A percentile compares a stretch with the other conserved stretches of the same genome.
phyloP scores from a whole-genome alignment of 2,888 invertebrate genomes.

The Seladonia tumulorum region DNA sequence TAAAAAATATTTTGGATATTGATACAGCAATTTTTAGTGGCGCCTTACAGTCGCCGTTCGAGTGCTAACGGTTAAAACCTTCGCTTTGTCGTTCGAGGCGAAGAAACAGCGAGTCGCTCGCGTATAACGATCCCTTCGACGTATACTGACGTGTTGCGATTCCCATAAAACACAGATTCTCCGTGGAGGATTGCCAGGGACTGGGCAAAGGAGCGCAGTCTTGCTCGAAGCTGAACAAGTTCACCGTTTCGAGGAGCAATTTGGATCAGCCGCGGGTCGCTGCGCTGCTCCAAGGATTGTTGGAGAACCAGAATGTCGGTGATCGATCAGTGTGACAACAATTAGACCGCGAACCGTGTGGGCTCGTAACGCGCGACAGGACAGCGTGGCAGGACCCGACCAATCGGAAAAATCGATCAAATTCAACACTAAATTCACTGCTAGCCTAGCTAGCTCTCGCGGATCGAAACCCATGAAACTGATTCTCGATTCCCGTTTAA shows the following conservation, averaged over 20 bases:
- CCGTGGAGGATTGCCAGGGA: conserved; percentile 86
- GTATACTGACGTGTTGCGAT: background rate
- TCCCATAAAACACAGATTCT: conserved; percentile 81
- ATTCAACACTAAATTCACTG: background rate
- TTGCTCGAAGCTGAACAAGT: conserved; percentile 85
- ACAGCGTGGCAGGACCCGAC: background rate
- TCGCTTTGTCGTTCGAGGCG: too few species aligned
- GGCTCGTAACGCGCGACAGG: background rate
- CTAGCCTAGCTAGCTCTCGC: background rate
- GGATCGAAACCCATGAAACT: background rate
- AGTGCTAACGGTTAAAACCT: too few species aligned
- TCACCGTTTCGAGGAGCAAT: conserved; percentile 87
- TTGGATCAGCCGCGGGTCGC: conserved; percentile 87
- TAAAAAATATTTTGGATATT: too few species aligned
- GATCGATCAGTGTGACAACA: background rate
- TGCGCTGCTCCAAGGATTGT: conserved; percentile 85
- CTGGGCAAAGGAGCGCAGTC: conserved; percentile 86
- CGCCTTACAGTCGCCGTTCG: too few species aligned
- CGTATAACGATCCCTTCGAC: too few species aligned
- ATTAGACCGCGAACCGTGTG: background rate
- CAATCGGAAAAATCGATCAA: background rate
- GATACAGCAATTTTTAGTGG: too few species aligned
- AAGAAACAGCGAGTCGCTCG: too few species aligned
- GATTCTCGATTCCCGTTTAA: background rate
- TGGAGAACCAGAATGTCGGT: conserved; percentile 84